phyloP scores from a whole-genome alignment of 2,797 vertebrate species.

The Oophaga sylvatica region DNA sequence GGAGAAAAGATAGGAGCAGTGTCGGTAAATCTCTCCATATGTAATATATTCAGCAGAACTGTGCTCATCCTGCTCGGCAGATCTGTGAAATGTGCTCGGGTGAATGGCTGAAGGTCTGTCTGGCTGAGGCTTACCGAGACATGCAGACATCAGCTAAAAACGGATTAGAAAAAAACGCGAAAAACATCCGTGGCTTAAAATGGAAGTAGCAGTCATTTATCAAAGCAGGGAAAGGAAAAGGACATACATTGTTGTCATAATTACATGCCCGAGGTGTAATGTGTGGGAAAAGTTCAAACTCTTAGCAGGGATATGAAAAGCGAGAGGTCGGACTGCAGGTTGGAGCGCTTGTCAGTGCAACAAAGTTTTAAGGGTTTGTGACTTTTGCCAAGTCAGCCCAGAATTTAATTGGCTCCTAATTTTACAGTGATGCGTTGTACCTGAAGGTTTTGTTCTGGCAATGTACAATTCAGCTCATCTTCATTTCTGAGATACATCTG shows the following conservation, averaged over 20 bases:
- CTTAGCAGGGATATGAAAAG: constrained; percentile 1
- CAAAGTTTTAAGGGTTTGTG: not conserved
- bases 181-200: constrained; percentile 53
- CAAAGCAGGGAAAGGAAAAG: constrained; percentile 40
- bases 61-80: constrained; percentile 20
- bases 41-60: constrained; percentile 12
- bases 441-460: not conserved
- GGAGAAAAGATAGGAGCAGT: not conserved
- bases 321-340: not conserved
- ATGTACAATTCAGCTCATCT: not conserved
- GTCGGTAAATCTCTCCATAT: constrained; percentile 4
- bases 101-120: constrained; percentile 44
- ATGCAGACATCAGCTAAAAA: constrained; percentile 61
- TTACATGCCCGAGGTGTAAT: constrained; percentile 36
- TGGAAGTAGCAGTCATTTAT: constrained; percentile 46
- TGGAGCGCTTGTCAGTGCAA: not conserved
- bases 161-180: constrained; percentile 43
- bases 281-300: constrained; percentile 23
- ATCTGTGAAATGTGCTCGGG: constrained; percentile 41
- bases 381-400: not conserved
- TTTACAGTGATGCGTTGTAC: not conserved
- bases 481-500: not conserved
- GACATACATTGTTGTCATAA: constrained; percentile 45
- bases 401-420: not conserved
- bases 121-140: constrained; percentile 56